Evolutionary conservation across 2,113 vertebrate genomes (phyloP).

Genomic region (Lycaon pictus): DNA sequence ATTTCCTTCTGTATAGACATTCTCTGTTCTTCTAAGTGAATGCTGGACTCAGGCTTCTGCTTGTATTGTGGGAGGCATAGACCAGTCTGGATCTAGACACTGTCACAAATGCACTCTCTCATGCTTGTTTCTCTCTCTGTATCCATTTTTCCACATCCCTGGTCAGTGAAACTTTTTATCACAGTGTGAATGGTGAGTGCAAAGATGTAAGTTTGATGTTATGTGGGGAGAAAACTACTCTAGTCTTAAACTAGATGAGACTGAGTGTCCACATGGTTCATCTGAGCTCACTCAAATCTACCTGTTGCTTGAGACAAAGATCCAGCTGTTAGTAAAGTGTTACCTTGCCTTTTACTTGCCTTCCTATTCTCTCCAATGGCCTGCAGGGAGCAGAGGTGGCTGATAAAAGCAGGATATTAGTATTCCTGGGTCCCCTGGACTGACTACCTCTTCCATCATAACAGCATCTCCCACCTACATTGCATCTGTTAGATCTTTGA

Average conservation of each 20-base stretch:
- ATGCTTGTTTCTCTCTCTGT: not conserved
- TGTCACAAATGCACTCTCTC: not conserved
- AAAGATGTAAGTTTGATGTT: not conserved
- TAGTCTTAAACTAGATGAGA: not conserved
- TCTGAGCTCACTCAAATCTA: not conserved
- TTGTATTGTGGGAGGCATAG: accelerated
- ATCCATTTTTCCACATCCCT: not conserved
- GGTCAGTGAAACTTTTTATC: not conserved
- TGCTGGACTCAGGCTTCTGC: not conserved
- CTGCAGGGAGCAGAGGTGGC: not conserved
- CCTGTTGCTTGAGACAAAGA: not conserved
- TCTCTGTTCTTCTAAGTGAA: not conserved
- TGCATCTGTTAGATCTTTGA: not conserved
- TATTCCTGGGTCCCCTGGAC: too few species aligned
- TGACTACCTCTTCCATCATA: not conserved
- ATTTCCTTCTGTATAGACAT: not conserved
- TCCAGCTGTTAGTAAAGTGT: not conserved
- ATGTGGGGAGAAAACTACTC: not conserved
- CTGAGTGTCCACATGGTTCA: not conserved
- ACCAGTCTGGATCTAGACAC: not conserved
- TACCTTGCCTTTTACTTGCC: not conserved
- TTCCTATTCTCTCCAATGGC: not conserved
- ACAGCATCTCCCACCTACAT: not conserved
- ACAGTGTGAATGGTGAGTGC: not conserved
- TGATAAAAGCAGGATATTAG: not conserved